Evolutionary conservation across 1,140 invertebrate species (phyloP).

Genomic region (Drosophila santomea): DNA sequence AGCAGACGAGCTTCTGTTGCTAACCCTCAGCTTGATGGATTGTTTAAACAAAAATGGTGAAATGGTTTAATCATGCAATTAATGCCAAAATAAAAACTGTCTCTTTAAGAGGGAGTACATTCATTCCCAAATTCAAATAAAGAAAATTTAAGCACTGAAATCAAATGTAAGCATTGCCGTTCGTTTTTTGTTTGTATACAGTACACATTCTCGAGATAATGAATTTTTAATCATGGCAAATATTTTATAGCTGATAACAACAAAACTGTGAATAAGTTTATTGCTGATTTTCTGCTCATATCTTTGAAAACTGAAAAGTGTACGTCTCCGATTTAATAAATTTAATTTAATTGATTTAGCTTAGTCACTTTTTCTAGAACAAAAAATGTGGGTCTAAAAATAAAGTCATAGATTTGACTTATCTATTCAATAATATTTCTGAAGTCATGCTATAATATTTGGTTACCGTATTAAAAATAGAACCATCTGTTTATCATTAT

Average conservation of each 20-base stretch:
- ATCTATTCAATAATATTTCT: neutral
- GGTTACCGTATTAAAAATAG: neutral
- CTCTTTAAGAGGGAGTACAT: neutral
- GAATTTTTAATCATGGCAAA: conserved; percentile 4
- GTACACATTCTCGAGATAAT: conserved; percentile 17
- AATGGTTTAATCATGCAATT: conserved; percentile 23
- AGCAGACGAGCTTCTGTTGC: conserved; percentile 12
- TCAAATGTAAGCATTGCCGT: conserved; percentile 15
- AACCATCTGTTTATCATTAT: conserved; percentile 22
- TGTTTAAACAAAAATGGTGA: conserved; percentile 5
- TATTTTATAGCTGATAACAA: conserved; percentile 7
- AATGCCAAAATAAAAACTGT: conserved; percentile 9
- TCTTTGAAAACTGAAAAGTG: conserved; percentile 6
- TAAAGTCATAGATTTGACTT: neutral
- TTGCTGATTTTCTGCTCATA: conserved; percentile 11
- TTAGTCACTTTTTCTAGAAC: neutral
- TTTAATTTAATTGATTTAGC: conserved; percentile 6
- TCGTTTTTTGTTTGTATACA: conserved; percentile 15
- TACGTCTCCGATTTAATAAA: conserved; percentile 10
- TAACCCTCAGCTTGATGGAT: conserved; percentile 10
- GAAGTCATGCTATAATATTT: neutral
- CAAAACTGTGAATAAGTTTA: neutral
- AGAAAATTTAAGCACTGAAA: conserved; percentile 1
- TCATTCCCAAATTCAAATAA: neutral
- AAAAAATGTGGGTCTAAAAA: neutral